Base-by-base conservation (phyloP, 2,797 vertebrate genomes). In the Eulemur albifrons region DNA sequence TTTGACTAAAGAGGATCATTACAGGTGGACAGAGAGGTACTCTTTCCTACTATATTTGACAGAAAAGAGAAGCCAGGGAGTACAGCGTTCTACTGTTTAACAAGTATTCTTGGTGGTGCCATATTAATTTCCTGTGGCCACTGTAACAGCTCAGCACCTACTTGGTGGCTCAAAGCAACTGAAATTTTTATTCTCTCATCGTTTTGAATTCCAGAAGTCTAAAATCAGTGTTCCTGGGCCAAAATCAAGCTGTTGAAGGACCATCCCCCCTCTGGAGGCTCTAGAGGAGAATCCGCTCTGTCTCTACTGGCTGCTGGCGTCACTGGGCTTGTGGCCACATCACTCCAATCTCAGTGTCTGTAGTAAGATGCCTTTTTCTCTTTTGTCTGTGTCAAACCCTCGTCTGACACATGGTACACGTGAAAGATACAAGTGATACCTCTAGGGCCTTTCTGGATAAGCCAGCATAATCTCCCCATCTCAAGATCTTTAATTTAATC, bases 231-330 rank as follows among this genome's bases (percentile, higher is more conserved):
- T 61, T n/a, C 52, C 15, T 61, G 30, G 30, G 14, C 5, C 21
- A 61, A 61, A 17, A 79, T 8, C n/a, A 50, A 79, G 40, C 48
- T 32, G 11, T 50, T 65, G 59, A 35, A 27, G 61, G 13, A 67
- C 35, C 20, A 1, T 23, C 25, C 61, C 3, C 27, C 8, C 5
- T 27, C 18, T 15, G 0, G 6, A 45, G 10, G 6, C 10, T 32
- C 18, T 14, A 32, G 50, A 50, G 50, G 61, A 70, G 25, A 50
- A 48, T 30, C 21, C 23, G 9, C 11, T 21, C 67, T 25, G 35
- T 40, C 35, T 52, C 32, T 20, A 14, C 18, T 7, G 13, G n/a
- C 40, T 43, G 75, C 75, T 35, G 20, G 38, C 7, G 17, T 67
- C 35, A 25, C 50, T 32, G 30, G 38, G 59, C 48, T 67, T 83